phyloP scores from a whole-genome alignment of 2,113 vertebrate species.

The Emydocephalus ijimae region DNA sequence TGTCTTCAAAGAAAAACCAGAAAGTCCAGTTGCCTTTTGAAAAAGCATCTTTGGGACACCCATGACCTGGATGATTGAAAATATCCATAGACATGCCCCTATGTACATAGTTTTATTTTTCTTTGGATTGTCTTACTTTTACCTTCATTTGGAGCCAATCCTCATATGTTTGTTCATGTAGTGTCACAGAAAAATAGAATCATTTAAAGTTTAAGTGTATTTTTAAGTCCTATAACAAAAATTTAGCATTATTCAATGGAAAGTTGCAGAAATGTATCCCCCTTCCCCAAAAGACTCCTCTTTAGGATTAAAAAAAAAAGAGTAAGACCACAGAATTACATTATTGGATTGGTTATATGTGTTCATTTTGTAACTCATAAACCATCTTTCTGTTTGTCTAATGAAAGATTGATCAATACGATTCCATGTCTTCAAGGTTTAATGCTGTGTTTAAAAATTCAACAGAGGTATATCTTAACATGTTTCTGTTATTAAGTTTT shows the following conservation, averaged over 20 bases:
- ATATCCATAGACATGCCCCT: neutral
- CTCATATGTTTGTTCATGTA: neutral
- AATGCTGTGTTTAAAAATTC: neutral
- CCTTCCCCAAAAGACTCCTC: neutral
- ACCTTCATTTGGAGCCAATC: neutral
- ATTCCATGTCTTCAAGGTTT: neutral
- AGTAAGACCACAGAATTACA: neutral
- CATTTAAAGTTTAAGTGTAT: neutral
- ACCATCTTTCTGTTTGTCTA: neutral
- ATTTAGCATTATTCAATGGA: neutral
- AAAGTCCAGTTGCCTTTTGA: too few relatives aligned
- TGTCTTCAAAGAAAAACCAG: too few relatives aligned
- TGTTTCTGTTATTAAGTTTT: neutral
- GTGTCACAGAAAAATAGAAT: neutral
- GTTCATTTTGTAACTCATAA: neutral
- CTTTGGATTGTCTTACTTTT: neutral
- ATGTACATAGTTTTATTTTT: neutral
- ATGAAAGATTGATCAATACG: neutral
- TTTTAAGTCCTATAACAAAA: neutral
- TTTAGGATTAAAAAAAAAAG: neutral
- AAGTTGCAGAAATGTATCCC: neutral
- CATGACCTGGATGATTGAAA: too few relatives aligned
- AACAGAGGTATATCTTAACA: neutral
- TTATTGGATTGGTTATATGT: neutral
- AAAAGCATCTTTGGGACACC: too few relatives aligned